Percentiles rank a stretch among this genome's conserved stretches.
phyloP scores from a whole-genome alignment of 2,113 vertebrate genomes.

The Rhea pennata region DNA sequence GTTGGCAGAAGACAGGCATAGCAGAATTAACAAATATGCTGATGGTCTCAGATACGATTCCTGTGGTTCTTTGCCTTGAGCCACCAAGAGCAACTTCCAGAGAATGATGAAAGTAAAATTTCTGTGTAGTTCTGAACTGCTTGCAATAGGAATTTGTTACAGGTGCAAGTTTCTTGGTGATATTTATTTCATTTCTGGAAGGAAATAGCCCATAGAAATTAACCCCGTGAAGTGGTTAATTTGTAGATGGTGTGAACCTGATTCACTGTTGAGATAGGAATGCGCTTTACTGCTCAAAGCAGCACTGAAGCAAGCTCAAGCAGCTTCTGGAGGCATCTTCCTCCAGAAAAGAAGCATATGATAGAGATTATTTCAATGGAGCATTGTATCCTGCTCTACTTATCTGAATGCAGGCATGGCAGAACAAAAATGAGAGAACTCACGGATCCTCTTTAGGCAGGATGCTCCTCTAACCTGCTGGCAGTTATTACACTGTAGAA shows the following conservation, averaged over 20 bases:
- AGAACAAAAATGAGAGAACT: not conserved
- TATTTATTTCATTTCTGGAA: not conserved
- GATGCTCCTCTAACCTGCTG: not conserved
- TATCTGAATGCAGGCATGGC: not conserved
- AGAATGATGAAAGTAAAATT: not conserved
- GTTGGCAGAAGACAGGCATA: not conserved
- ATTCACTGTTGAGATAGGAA: not conserved
- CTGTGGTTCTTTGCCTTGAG: not conserved
- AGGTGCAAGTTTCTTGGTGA: not conserved
- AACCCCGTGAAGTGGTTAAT: not conserved
- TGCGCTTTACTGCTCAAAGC: not conserved
- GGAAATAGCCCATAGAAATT: not conserved
- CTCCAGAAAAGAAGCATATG: not conserved
- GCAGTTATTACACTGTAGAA: not conserved
- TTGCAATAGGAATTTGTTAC: not conserved
- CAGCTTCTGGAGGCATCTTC: not conserved
- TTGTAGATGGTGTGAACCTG: not conserved
- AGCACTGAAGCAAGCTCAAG: not conserved
- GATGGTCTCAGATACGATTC: not conserved
- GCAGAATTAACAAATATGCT: not conserved
- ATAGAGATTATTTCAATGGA: not conserved
- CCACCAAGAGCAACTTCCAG: not conserved
- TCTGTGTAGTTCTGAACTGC: not conserved
- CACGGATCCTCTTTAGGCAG: not conserved
- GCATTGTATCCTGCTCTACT: not conserved